Base-by-base conservation (phyloP, 1,140 invertebrate genomes). In the Hormaphis cornu region DNA sequence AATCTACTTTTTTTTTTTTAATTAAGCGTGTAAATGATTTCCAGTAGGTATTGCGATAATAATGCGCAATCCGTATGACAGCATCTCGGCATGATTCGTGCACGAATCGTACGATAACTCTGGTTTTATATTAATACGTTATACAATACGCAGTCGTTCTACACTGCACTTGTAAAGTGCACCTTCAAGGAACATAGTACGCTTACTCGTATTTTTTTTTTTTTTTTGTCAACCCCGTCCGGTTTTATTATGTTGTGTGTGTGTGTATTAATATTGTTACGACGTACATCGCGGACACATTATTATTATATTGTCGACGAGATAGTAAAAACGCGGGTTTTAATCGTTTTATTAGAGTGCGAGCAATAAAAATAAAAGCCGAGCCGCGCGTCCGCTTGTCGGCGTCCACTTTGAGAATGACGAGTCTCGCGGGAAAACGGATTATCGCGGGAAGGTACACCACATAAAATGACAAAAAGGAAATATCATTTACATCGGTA, bases 401-500 rank as follows among this genome's bases (percentile, higher is more conserved):
- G 58, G 58, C 58, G 58, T n/a, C 7, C 35, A 61, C 58, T 61
- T 61, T 61, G 58, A 44, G 58, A 26, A 28, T 18, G 35, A 22
- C 14, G 20, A 28, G n/a, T 44, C n/a, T 4, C n/a, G 40, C 16
- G 14, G 3, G 40, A 8, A 44, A 7, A 44, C 14, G 14, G 14
- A 44, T 3, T 44, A 44, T 18, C 9, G 9, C 30, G 30, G 4
- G 30, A 6, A 33, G 22, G n/a, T n/a, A n/a, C n/a, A n/a, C n/a
- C n/a, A n/a, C n/a, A n/a, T 35, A 58, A 2, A 3, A 58, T 3
- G 54, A 58, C 54, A 40, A 61, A 61, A 61, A 61, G 6, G 58
- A 61, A 46, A 61, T 61, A 61, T n/a, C n/a, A n/a, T 61, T 61
- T 61, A 61, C 58, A 46, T 61, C 40, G 58, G 58, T 46, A 61